Conservation (phyloP, 1,140 invertebrate species). For the Drosophila kikkawai region DNA sequence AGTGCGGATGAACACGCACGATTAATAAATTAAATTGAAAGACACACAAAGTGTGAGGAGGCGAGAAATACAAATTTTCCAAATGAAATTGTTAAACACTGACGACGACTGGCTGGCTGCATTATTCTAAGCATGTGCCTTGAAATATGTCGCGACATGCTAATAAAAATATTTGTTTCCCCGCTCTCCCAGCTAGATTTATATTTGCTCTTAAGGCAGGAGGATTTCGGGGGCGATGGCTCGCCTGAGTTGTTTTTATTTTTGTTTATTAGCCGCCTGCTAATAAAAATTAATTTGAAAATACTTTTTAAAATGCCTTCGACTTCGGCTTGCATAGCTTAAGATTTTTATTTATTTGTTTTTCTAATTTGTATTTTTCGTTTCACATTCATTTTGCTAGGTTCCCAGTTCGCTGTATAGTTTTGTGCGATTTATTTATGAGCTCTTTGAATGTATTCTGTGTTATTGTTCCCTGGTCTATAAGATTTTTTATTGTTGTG, state of each 20-base stretch:
- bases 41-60: constrained; percentile 65
- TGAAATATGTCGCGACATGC: constrained; percentile 79
- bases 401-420: constrained; percentile 49
- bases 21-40: constrained; percentile 83
- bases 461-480: constrained; percentile 36
- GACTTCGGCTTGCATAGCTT: constrained; percentile 47
- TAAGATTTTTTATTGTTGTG: constrained; percentile 26
- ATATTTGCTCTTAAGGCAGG: constrained; percentile 50
- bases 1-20: constrained; percentile 69
- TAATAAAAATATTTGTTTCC: constrained; percentile 72
- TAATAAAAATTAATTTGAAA: constrained; percentile 84
- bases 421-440: constrained; percentile 71
- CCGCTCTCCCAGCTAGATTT: constrained; percentile 52
- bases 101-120: constrained; percentile 47
- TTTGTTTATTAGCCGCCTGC: constrained; percentile 76
- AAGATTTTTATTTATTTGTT: constrained; percentile 81
- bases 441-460: constrained; percentile 45
- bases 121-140: constrained; percentile 68
- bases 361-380: constrained; percentile 66
- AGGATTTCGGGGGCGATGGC: constrained; percentile 16
- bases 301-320: constrained; percentile 70
- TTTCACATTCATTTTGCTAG: constrained; percentile 54
- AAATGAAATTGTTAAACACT: constrained; percentile 72
- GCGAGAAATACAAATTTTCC: constrained; percentile 32
- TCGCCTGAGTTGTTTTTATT: constrained; percentile 47